Evolutionary conservation across 2,888 invertebrate species (phyloP).

Genomic region (Erebia epiphron): DNA sequence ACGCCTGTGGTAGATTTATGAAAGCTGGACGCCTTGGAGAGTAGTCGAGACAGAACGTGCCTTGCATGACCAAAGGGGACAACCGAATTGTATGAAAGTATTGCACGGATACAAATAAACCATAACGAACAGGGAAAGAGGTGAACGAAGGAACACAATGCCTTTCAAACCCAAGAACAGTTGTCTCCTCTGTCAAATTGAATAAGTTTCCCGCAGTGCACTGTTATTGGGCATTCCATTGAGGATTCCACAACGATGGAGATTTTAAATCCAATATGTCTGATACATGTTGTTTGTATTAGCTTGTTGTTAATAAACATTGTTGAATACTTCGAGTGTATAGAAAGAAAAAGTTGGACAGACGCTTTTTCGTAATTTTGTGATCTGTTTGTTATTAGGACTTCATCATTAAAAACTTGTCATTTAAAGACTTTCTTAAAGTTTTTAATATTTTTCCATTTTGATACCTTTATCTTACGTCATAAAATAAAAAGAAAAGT

Average conservation of each 20-base stretch:
- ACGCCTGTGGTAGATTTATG: conserved; percentile 43
- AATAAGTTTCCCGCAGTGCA: conserved; percentile 73
- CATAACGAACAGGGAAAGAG: conserved; percentile 59
- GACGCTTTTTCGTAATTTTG: not conserved
- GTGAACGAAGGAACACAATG: conserved; percentile 66
- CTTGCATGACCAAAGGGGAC: conserved; percentile 69
- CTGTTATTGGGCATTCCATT: conserved; percentile 63
- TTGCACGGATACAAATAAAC: conserved; percentile 71
- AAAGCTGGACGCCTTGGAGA: conserved; percentile 51
- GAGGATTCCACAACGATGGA: conserved; percentile 48
- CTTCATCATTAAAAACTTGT: too few species aligned
- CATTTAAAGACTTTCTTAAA: too few species aligned
- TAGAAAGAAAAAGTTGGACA: conserved; percentile 8
- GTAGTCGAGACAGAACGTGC: conserved; percentile 67
- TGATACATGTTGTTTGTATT: conserved; percentile 43
- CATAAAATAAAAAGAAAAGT: too few species aligned
- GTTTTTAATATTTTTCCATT: not conserved
- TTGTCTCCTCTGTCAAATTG: conserved; percentile 76
- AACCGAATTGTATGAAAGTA: conserved; percentile 75
- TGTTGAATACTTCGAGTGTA: conserved; percentile 7
- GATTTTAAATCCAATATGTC: conserved; percentile 53
- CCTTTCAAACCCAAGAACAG: conserved; percentile 70
- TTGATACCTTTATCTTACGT: not conserved
- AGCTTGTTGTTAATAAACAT: conserved; percentile 35
- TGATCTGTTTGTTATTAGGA: not conserved